Conservation (phyloP, 2,888 invertebrate species). For the Laothoe populi region DNA sequence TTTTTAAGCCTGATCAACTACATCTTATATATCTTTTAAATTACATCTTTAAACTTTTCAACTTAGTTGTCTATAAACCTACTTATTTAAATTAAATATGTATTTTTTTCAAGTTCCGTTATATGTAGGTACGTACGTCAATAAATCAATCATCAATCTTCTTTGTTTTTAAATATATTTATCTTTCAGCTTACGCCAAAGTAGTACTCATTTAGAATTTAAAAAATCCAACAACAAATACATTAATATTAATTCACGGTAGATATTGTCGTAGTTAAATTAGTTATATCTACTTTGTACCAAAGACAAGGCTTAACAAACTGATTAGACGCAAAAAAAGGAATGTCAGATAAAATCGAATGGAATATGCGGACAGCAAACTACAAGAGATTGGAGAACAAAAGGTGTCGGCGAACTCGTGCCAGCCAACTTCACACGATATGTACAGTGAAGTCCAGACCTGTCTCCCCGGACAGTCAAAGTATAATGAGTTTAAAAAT, state of each 20-base stretch:
- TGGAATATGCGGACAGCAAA: background rate
- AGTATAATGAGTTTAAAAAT: conserved; percentile 20
- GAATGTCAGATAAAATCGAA: background rate
- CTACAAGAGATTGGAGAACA: background rate
- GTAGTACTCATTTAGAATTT: no score
- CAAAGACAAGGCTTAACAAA: background rate
- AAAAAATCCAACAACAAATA: background rate
- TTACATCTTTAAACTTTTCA: no score
- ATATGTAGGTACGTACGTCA: no score
- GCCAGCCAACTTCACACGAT: background rate
- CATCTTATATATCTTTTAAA: no score
- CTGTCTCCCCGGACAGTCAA: background rate
- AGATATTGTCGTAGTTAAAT: background rate
- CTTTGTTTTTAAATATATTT: no score
- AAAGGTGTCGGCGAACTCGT: conserved; percentile 20
- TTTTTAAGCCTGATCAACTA: no score
- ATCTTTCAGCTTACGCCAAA: no score
- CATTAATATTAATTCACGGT: background rate
- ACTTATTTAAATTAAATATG: no score
- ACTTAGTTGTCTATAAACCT: no score
- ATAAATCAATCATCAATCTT: no score
- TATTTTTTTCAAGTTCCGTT: no score
- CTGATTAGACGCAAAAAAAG: background rate
- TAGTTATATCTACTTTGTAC: background rate
- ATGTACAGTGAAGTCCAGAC: background rate